These are phyloP conservation scores for Scrobipalpa costella DNA, from an alignment of 2,888 invertebrate species.

Conservation along the genomic window DNA sequence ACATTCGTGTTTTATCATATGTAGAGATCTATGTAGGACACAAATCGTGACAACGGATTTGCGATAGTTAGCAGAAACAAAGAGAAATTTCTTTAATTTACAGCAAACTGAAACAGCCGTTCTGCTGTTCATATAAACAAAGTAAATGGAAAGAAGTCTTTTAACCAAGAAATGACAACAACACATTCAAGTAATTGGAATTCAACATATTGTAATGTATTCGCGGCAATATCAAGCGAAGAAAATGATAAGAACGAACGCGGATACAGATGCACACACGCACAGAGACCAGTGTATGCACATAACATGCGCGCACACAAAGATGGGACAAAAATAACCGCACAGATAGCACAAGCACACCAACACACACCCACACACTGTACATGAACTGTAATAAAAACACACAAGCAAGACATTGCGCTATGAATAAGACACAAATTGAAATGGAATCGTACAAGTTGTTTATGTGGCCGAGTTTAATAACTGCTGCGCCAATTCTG, in stretches of 20 bases:
- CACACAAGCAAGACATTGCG: conserved; percentile 64
- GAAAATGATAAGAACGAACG: conserved; percentile 72
- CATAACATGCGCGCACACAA: conserved; percentile 52
- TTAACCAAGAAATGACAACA: neutral
- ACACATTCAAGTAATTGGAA: neutral
- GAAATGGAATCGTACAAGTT: conserved; percentile 67
- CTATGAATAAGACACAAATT: conserved; percentile 72
- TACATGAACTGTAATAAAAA: conserved; percentile 78
- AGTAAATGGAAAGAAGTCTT: neutral
- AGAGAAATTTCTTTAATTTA: neutral
- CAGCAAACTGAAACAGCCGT: neutral
- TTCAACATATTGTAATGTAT: conserved; percentile 41
- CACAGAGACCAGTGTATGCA: conserved; percentile 38
- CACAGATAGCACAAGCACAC: conserved; percentile 78
- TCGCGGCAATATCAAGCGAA: conserved; percentile 60
- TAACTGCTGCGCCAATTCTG: conserved; percentile 39
- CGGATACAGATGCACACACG: conserved; percentile 65
- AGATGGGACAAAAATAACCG: conserved; percentile 62
- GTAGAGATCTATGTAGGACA: neutral
- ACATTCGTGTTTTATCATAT: neutral
- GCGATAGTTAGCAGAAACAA: neutral
- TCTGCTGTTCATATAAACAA: neutral
- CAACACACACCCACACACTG: conserved; percentile 76
- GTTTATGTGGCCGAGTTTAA: conserved; percentile 52
- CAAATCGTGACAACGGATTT: neutral